Evolutionary conservation across 2,888 invertebrate species (phyloP).

Genomic region (Muscina levida): DNA sequence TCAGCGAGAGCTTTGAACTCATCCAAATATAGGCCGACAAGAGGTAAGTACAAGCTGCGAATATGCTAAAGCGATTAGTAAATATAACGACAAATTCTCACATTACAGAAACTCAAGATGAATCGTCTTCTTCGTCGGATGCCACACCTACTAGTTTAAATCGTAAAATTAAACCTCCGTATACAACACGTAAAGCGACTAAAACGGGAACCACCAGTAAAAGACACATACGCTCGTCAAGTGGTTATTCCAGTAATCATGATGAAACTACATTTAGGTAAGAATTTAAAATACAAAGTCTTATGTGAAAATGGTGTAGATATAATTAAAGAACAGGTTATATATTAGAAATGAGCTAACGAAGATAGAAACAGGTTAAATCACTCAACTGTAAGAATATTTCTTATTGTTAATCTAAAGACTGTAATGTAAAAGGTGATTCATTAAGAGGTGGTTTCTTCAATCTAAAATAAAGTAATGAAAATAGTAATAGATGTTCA

Average conservation of each 20-base stretch:
- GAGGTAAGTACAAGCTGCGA: conserved; percentile 71
- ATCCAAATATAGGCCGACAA: conserved; percentile 79
- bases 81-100: background rate
- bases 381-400: no score
- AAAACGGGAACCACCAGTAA: conserved; percentile 83
- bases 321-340: no score
- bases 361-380: no score
- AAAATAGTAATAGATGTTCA: no score
- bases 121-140: conserved; percentile 89
- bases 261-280: conserved; percentile 92
- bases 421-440: no score
- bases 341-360: no score
- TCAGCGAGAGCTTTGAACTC: conserved; percentile 83
- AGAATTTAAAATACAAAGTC: conserved; percentile 65
- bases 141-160: conserved; percentile 86
- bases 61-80: conserved; percentile 13
- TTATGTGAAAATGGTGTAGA: no score
- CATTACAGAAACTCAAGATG: conserved; percentile 84
- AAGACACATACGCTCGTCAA: conserved; percentile 88
- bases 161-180: conserved; percentile 87
- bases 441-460: no score
- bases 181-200: conserved; percentile 85
- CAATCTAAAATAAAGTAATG: no score
- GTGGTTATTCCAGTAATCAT: conserved; percentile 91
- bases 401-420: no score